Evolutionary conservation across 2,113 vertebrate genomes (phyloP).

Genomic region (Montifringilla adamsi): DNA sequence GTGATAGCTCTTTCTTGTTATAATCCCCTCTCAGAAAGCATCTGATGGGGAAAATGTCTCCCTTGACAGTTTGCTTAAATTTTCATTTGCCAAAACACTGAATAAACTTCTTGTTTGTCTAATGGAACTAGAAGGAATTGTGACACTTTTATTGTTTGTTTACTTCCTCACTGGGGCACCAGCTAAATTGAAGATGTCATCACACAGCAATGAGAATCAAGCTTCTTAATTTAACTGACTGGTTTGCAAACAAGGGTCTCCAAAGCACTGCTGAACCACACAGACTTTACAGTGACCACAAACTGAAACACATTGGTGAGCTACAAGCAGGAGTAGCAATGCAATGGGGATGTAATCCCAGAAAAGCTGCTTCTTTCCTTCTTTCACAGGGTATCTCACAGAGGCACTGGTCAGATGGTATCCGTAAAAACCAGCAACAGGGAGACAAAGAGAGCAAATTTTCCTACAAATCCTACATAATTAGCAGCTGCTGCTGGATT

Average conservation of each 20-base stretch:
- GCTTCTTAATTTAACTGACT: conserved; percentile 54
- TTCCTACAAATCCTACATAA: conserved; percentile 42
- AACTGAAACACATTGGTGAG: background rate
- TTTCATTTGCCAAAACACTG: conserved; percentile 60
- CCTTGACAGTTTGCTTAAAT: conserved; percentile 60
- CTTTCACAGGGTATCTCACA: background rate
- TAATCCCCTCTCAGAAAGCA: conserved; percentile 43
- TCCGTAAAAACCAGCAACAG: background rate
- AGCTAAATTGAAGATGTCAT: conserved; percentile 60
- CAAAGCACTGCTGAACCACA: background rate
- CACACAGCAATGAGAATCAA: conserved; percentile 36
- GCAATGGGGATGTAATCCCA: background rate
- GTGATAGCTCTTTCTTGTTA: conserved; percentile 51
- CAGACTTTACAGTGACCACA: background rate
- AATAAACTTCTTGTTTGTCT: conserved; percentile 67
- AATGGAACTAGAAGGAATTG: conserved; percentile 57
- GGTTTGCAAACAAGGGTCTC: conserved; percentile 41
- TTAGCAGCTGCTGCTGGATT: conserved; percentile 43
- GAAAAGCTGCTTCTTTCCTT: conserved; percentile 11
- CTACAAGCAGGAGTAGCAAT: background rate
- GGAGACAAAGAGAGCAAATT: conserved; percentile 26
- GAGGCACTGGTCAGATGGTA: background rate
- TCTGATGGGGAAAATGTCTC: conserved; percentile 44
- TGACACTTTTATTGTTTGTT: conserved; percentile 69
- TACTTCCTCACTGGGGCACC: conserved; percentile 50